These are phyloP conservation scores for Drusus annulatus DNA, from an alignment of 1,140 invertebrate species.

Conservation along the genomic window DNA sequence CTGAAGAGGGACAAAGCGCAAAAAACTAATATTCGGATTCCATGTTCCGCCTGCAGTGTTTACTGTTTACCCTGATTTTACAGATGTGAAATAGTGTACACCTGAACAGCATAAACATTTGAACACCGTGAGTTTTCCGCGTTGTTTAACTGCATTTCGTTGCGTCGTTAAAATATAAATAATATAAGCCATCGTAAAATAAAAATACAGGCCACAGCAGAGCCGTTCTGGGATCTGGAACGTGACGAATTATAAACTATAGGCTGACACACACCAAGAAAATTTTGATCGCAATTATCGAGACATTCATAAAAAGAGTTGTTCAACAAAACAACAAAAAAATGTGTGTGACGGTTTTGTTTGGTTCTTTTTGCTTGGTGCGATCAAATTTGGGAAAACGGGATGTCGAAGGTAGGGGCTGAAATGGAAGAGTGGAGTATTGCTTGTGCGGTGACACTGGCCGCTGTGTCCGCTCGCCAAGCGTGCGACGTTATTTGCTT, in stretches of 20 bases:
- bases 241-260: slow-evolving; percentile 58
- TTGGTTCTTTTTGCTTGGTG: not conserved
- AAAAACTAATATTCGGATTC: too few species aligned
- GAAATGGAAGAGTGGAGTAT: not conserved
- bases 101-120: too few species aligned
- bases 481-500: not conserved
- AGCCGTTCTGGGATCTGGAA: slow-evolving; percentile 10
- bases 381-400: slow-evolving; percentile 43
- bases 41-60: too few species aligned
- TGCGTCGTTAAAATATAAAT: not conserved
- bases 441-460: not conserved
- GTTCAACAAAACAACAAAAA: not conserved
- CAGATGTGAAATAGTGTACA: too few species aligned
- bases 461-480: not conserved
- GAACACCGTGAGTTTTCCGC: too few species aligned
- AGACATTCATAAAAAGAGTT: not conserved
- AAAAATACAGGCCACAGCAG: not conserved
- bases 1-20: too few species aligned
- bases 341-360: not conserved
- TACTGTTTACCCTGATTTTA: too few species aligned
- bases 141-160: not conserved
- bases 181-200: slow-evolving; percentile 35
- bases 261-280: not conserved
- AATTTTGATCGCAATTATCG: slow-evolving; percentile 2
- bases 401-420: not conserved